These are phyloP conservation scores for Leptinotarsa rubiginosa DNA, from an alignment of 2,888 invertebrate species.

Conservation along the genomic window DNA sequence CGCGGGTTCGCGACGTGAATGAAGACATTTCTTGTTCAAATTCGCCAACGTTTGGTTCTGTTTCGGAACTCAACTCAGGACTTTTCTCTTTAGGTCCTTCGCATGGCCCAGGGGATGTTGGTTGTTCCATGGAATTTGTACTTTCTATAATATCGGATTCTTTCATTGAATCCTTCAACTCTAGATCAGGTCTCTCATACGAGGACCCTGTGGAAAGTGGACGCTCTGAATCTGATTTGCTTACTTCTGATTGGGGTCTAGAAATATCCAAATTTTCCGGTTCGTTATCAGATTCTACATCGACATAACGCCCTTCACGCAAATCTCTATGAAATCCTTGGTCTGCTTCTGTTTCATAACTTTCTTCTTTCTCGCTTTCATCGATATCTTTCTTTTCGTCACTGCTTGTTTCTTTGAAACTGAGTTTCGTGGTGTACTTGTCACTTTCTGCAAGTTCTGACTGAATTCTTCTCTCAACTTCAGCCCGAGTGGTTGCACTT, in stretches of 20 bases:
- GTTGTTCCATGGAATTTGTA: conserved; percentile 68
- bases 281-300: conserved; percentile 57
- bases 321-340: conserved; percentile 65
- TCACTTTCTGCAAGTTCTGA: conserved; percentile 63
- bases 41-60: conserved; percentile 63
- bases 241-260: conserved; percentile 58
- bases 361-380: conserved; percentile 63
- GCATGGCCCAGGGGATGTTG: conserved; percentile 68
- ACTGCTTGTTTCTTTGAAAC: conserved; percentile 65
- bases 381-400: conserved; percentile 67
- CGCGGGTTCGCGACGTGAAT: conserved; percentile 55
- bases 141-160: conserved; percentile 62
- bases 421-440: conserved; percentile 60
- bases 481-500: conserved; percentile 47
- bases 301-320: conserved; percentile 61
- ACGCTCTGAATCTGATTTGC: conserved; percentile 63
- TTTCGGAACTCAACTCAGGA: conserved; percentile 61
- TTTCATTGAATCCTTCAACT: conserved; percentile 61
- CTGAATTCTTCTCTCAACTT: conserved; percentile 56
- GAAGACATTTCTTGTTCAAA: conserved; percentile 65
- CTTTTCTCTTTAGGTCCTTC: conserved; percentile 64
- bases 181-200: conserved; percentile 63
- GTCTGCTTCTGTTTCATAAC: conserved; percentile 66
- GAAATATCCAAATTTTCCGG: conserved; percentile 48
- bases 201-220: conserved; percentile 63